Evolutionary conservation across 1,140 invertebrate genomes (phyloP).

Genomic region (Archivesica marissinica): DNA sequence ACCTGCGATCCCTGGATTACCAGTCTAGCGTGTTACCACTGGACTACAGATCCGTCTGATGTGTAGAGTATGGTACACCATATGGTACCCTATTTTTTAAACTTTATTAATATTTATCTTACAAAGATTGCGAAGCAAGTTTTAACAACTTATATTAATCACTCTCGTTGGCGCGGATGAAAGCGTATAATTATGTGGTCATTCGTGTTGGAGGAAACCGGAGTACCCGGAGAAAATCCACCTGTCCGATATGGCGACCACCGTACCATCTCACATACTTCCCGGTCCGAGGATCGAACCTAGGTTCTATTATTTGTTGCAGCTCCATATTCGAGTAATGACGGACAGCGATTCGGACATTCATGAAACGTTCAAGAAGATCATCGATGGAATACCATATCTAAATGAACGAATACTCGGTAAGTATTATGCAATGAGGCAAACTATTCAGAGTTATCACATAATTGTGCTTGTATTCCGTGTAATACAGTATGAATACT

Average conservation of each 20-base stretch:
- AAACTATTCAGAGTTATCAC: background rate
- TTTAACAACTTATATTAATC: no score
- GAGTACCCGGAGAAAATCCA: no score
- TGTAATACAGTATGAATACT: conserved; percentile 13
- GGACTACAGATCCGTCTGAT: background rate
- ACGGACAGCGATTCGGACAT: conserved; percentile 37
- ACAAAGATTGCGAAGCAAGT: no score
- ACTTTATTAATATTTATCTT: no score
- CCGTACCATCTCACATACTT: no score
- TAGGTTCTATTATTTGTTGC: background rate
- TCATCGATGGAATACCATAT: conserved; percentile 23
- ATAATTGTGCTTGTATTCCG: conserved; percentile 22
- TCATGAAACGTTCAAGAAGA: background rate
- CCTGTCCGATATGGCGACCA: no score
- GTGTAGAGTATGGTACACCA: background rate
- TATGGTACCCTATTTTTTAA: background rate
- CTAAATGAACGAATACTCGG: conserved; percentile 42
- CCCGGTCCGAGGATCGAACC: no score
- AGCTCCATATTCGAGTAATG: conserved; percentile 9
- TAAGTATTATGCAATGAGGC: background rate
- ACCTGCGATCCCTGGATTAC: no score
- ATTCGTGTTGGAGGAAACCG: no score
- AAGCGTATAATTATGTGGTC: no score
- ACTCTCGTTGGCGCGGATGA: no score
- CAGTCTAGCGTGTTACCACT: no score